These are phyloP conservation scores for Ischnura elegans DNA, from an alignment of 2,888 invertebrate species.

Conservation along the genomic window DNA sequence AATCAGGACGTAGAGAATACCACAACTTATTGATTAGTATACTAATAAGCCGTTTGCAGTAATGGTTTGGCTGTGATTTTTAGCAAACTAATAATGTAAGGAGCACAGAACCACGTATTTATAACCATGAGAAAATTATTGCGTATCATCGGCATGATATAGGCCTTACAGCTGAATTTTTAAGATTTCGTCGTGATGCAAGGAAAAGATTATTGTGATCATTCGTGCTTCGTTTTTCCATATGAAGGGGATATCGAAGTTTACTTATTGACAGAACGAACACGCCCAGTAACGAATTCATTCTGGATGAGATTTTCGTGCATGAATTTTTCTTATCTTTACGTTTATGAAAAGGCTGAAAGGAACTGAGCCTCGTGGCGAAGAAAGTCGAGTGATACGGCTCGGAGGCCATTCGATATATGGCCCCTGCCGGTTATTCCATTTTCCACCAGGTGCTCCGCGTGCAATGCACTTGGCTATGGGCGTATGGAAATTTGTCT, in stretches of 20 bases:
- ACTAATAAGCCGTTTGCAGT: no score
- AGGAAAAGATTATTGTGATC: background rate
- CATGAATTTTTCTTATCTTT: background rate
- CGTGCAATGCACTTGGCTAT: background rate
- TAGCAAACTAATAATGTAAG: no score
- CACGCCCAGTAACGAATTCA: background rate
- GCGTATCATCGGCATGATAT: no score
- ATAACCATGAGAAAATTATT: no score
- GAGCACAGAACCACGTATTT: no score
- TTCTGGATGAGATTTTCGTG: background rate
- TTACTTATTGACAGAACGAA: background rate
- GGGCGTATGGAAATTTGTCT: conserved; percentile 12
- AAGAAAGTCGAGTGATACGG: background rate
- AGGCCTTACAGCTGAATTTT: no score
- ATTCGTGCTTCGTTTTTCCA: background rate
- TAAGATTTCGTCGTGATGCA: background rate
- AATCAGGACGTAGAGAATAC: no score
- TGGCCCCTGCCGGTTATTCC: background rate
- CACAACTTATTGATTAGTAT: no score
- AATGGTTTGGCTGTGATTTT: no score
- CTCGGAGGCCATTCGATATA: background rate
- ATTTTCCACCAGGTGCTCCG: background rate
- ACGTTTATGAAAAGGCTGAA: background rate
- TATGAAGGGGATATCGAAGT: background rate
- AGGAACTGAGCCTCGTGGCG: background rate